Evolutionary conservation across 2,113 vertebrate genomes (phyloP).

Genomic region (Asarcornis scutulata): DNA sequence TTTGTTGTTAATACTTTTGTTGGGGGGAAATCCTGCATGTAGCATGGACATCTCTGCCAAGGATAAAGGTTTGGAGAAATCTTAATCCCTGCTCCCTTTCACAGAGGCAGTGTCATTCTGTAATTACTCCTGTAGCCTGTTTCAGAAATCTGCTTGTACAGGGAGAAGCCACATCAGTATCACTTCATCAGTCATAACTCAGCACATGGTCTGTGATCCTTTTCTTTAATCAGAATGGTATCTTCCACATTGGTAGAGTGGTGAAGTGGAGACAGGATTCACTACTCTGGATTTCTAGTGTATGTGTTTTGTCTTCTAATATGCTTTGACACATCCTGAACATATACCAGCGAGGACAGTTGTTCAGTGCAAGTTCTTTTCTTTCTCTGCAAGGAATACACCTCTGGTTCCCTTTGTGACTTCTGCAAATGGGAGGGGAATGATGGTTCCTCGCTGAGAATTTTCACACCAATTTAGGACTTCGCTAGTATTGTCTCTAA

Average conservation of each 20-base stretch:
- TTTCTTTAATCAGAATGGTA: not conserved
- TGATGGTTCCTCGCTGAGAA: not conserved
- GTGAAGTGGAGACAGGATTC: not conserved
- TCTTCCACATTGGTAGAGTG: not conserved
- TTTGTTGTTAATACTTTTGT: not conserved
- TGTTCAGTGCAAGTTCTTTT: not conserved
- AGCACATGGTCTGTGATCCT: not conserved
- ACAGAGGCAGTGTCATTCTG: not conserved
- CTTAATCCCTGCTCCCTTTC: not conserved
- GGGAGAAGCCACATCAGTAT: not conserved
- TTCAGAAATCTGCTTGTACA: fast-evolving
- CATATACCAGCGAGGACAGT: not conserved
- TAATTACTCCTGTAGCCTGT: not conserved
- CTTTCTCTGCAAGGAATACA: not conserved
- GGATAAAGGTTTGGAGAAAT: not conserved
- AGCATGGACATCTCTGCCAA: not conserved
- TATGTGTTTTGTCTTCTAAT: not conserved
- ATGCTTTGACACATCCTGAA: not conserved
- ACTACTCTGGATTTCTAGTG: not conserved
- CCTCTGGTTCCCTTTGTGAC: not conserved
- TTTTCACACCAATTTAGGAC: not conserved
- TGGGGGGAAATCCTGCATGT: not conserved
- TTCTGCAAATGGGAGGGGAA: not conserved
- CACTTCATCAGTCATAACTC: not conserved
- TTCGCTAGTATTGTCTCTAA: not conserved